Evolutionary conservation across 1,140 invertebrate genomes (phyloP), one percentile per base, ranked within the genome.

Genomic region (Leptestheria dahalacensis): DNA sequence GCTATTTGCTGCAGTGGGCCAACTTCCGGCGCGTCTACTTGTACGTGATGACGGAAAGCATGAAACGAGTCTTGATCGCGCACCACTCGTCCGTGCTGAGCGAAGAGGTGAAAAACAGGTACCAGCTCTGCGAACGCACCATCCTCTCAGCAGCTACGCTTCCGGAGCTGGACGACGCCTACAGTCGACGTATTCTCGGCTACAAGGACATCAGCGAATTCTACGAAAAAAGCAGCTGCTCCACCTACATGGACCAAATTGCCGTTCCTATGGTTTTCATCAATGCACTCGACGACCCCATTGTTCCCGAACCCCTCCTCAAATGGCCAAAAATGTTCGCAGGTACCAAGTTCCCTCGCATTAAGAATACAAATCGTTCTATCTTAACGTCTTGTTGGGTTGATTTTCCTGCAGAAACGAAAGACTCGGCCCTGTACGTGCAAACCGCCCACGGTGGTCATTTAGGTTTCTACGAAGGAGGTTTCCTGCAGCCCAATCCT

Each of bases 11-110:
- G 15, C 82, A 88, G 65, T 93, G 88, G 88, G 81, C 87, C 66
- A 87, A 90, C 67, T 85, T 92, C 68, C 77, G 88, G 3, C 80
- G 88, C 1, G 82, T 88, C 64, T 95, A 95, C 69, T 73, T 92
- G n/a, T 91, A 89, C 68, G 81, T 88, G 41, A 91, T 95, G 85
- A 91, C 90, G 1, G 87, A 91, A 69, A 91, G 90, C 68, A 82
- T 92, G 65, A 88, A 89, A 60, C 82, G 81, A 65, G 82, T 93
- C 46, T 85, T 95, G 60, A 75, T 87, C 1, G 76, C 80, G 29
- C 86, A 93, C 71, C 83, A 85, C 62, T 77, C 82, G 62, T 78
- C 83, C 46, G 72, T 92, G 49, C 74, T 94, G 11, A 80, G 78
- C 18, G 82, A 85, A 12, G 84, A 91, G 48, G 76, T 86, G 3